Conservation (phyloP, 92 coral and sea anemone genomes). For the Zoanthus sansibaricus region DNA sequence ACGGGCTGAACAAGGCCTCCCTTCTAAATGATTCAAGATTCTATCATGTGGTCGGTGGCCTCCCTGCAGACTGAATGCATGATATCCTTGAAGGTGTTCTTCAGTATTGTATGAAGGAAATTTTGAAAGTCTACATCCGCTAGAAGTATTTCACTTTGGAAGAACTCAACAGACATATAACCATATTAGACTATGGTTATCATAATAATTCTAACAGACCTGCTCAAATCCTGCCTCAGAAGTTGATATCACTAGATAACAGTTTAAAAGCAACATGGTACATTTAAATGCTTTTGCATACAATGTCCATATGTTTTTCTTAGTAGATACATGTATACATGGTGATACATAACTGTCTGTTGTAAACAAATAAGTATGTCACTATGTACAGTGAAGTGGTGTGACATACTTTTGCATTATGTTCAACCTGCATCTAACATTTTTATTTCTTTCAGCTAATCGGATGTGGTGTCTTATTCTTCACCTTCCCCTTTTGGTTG, state of each 20-base stretch:
- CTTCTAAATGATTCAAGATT: slow-evolving; percentile 59
- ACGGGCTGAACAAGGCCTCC: slow-evolving; percentile 68
- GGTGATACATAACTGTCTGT: too few relatives aligned
- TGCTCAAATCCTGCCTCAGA: slow-evolving; percentile 15
- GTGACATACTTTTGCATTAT: too few relatives aligned
- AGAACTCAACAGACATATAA: slow-evolving; percentile 45
- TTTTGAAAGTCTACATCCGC: slow-evolving; percentile 56
- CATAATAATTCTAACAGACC: neutral
- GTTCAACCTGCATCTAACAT: too few relatives aligned
- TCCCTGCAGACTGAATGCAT: slow-evolving; percentile 75
- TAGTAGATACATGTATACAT: too few relatives aligned
- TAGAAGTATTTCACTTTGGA: slow-evolving; percentile 45
- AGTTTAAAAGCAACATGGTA: slow-evolving; percentile 39
- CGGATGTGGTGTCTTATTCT: neutral
- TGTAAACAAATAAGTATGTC: too few relatives aligned
- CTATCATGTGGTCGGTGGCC: slow-evolving; percentile 68
- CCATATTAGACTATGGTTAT: slow-evolving; percentile 29
- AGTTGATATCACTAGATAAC: slow-evolving; percentile 60
- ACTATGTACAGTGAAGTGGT: too few relatives aligned
- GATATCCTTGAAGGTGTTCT: slow-evolving; percentile 72
- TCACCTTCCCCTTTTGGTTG: neutral
- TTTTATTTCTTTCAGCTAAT: neutral
- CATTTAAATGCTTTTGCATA: too few relatives aligned
- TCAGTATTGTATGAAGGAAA: slow-evolving; percentile 46
- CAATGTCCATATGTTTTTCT: too few relatives aligned